Evolutionary conservation across 2,888 invertebrate species (phyloP), one percentile per base, ranked within the genome.

Genomic region (Eurytoma californica): DNA sequence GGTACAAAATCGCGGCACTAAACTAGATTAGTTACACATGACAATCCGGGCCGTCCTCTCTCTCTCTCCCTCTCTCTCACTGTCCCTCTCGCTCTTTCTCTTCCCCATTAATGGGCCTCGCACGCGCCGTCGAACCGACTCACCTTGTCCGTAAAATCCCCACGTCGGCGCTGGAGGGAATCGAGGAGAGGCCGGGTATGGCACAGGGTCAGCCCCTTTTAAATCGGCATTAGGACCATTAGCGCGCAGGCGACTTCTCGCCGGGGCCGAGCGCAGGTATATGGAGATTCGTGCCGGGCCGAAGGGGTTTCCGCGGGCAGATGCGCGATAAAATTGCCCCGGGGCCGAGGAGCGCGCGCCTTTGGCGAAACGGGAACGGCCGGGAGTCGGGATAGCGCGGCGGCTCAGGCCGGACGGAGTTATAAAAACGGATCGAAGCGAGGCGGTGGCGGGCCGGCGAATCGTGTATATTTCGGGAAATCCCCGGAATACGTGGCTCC

Each of bases 151-250:
- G 39, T 57, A 53, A 53, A 69, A 18, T 18, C 57, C 20, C n/a
- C 57, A 3, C 5, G n/a, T 24, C n/a, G 30, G 28, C 24, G 0
- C 5, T 5, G 9, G 7, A 39, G 39, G 39, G 39, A 9, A 39
- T 39, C 39, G 39, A 39, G 39, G 39, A 39, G 39, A 39, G 39
- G 39, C 39, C 67, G 55, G 60, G 18, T 53, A 72, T 4, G 3
- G 30, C 9, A 39, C 39, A 39, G 39, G 39, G 39, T 28, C 72
- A 51, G 77, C 77, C 72, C 39, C 39, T 39, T 39, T 77, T 72
- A 77, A 77, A 77, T 72, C 67, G 63, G 77, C 72, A 77, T 77
- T 77, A 77, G 72, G 72, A 61, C 67, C 67, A 77, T 77, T 72
- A 72, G 77, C 55, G 53, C 61, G 24, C 24, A 24, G 60, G 47